phyloP scores from a whole-genome alignment of 2,113 vertebrate species.

The Etheostoma spectabile region DNA sequence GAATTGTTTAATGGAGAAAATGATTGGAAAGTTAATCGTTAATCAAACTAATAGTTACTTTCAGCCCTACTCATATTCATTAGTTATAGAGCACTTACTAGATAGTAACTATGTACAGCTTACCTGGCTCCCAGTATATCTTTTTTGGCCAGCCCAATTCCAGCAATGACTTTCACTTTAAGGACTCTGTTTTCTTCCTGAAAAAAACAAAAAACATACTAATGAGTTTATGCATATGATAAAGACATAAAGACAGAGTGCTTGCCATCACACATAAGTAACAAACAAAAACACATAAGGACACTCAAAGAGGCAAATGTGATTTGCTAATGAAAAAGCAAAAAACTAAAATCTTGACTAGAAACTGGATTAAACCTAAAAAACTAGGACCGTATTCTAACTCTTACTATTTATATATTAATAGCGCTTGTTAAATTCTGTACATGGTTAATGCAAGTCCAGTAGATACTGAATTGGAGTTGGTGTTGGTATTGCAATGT shows the following conservation, averaged over 20 bases:
- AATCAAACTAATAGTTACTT: not conserved
- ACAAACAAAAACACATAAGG: not conserved
- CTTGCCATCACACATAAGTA: not conserved
- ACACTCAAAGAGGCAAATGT: not conserved
- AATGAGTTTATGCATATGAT: not conserved
- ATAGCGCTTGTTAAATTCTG: not conserved
- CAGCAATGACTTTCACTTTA: slow-evolving; percentile 92
- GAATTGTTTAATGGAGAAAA: not conserved
- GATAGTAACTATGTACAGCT: slow-evolving; percentile 52
- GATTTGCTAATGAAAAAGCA: not conserved
- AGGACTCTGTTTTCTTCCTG: slow-evolving; percentile 90
- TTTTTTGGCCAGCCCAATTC: slow-evolving; percentile 95
- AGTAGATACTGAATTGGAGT: not conserved
- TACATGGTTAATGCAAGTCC: not conserved
- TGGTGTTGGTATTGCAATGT: not conserved
- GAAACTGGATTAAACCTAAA: not conserved
- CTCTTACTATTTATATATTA: not conserved
- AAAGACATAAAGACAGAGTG: not conserved
- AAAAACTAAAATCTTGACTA: not conserved
- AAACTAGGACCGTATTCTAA: no score
- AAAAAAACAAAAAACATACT: slow-evolving; percentile 56
- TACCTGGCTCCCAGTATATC: slow-evolving; percentile 97
- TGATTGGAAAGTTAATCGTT: not conserved
- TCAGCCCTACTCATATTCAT: not conserved
- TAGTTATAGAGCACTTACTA: no score